Evolutionary conservation across 92 coral and sea anemone species (phyloP).

Genomic region (Epizoanthus scotinus): DNA sequence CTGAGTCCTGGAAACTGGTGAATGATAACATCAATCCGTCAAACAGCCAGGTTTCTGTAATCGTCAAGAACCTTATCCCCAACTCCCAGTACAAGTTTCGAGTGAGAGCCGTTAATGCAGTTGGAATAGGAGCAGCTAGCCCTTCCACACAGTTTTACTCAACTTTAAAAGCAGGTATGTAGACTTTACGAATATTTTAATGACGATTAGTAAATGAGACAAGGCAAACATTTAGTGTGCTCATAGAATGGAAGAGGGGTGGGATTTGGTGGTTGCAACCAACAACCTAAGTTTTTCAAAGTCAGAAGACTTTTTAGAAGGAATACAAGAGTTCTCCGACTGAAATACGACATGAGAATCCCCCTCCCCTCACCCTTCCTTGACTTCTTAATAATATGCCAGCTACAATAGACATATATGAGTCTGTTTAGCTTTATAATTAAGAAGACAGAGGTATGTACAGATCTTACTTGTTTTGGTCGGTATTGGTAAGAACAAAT

Average conservation of each 20-base stretch:
- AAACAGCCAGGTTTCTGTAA: conserved; percentile 64
- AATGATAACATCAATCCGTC: conserved; percentile 82
- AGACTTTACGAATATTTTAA: conserved; percentile 1
- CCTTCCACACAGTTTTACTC: conserved; percentile 56
- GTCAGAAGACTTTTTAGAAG: too few species aligned
- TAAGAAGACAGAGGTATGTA: too few species aligned
- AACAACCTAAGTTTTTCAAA: too few species aligned
- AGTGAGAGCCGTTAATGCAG: conserved; percentile 78
- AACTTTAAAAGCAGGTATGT: conserved; percentile 76
- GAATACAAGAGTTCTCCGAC: too few species aligned
- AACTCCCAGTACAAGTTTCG: conserved; percentile 85
- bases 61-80: conserved; percentile 72
- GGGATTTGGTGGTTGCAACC: not conserved
- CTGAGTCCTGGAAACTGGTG: conserved; percentile 56
- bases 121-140: conserved; percentile 85
- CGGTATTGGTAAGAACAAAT: too few species aligned
- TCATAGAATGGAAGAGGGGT: not conserved
- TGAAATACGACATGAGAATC: too few species aligned
- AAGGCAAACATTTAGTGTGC: too few species aligned
- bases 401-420: too few species aligned
- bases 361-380: too few species aligned
- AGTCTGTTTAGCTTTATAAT: too few species aligned
- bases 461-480: too few species aligned
- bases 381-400: too few species aligned
- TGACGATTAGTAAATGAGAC: not conserved